Evolutionary conservation across 2,797 vertebrate genomes (phyloP).

Genomic region (Tiaroga cobitis): DNA sequence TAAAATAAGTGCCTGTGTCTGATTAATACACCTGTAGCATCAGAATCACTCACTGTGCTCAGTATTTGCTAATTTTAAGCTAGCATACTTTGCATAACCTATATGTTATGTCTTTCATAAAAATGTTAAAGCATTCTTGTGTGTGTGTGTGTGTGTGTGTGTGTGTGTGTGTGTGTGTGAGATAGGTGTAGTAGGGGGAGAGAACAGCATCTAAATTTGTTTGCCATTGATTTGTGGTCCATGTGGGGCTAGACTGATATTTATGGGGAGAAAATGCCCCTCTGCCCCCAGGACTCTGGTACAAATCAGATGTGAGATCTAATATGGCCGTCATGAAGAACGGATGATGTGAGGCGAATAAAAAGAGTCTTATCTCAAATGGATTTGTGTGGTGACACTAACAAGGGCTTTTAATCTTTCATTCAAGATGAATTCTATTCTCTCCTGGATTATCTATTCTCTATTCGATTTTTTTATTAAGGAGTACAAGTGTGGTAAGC

Average conservation of each 20-base stretch:
- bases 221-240: slow-evolving; percentile 72
- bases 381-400: slow-evolving; percentile 44
- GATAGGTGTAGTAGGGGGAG: slow-evolving; percentile 21
- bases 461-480: slow-evolving; percentile 27
- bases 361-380: slow-evolving; percentile 57
- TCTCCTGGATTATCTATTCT: slow-evolving; percentile 11
- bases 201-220: slow-evolving; percentile 58
- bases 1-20: neutral
- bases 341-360: slow-evolving; percentile 71
- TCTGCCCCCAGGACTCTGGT: slow-evolving; percentile 75
- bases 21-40: neutral
- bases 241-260: slow-evolving; percentile 75
- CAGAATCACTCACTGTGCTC: neutral
- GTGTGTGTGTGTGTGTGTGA: slow-evolving; percentile 26
- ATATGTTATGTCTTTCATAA: slow-evolving; percentile 56
- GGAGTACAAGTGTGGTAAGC: slow-evolving; percentile 20
- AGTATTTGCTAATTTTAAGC: slow-evolving; percentile 20
- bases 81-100: slow-evolving; percentile 44
- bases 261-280: slow-evolving; percentile 80
- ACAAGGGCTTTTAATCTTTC: slow-evolving; percentile 40
- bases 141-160: slow-evolving; percentile 1
- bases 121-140: slow-evolving; percentile 61
- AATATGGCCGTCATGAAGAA: slow-evolving; percentile 70
- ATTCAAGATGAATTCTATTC: slow-evolving; percentile 41
- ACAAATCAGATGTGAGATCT: slow-evolving; percentile 72